A percentile compares a stretch with the other conserved stretches of the same genome.
Conservation (phyloP, 1,140 invertebrate species). For the Ptiloglossa arizonensis region DNA sequence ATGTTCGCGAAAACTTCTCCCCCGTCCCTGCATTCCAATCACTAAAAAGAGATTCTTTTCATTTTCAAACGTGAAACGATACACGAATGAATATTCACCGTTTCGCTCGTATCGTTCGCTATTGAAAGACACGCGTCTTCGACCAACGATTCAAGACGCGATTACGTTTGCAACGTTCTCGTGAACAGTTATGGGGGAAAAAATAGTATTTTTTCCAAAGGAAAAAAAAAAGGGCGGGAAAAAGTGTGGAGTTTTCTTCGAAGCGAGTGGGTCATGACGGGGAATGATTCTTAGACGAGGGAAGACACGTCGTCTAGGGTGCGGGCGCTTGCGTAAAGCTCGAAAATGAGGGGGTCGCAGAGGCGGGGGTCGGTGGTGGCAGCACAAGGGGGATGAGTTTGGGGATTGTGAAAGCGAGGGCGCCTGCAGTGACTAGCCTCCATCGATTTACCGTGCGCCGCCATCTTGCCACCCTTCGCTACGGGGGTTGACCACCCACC, state of each 20-base stretch:
- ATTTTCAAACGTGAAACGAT: too few relatives aligned
- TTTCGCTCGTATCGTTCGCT: too few relatives aligned
- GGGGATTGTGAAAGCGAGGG: slow-evolving; percentile 74
- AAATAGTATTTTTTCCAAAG: slow-evolving; percentile 2
- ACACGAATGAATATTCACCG: too few relatives aligned
- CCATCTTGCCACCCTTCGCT: slow-evolving; percentile 79
- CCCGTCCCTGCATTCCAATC: too few relatives aligned
- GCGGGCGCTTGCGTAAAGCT: slow-evolving; percentile 75
- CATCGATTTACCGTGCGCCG: slow-evolving; percentile 80
- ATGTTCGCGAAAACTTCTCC: too few relatives aligned
- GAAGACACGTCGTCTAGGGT: slow-evolving; percentile 64
- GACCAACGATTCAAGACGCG: too few relatives aligned
- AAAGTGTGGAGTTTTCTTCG: slow-evolving; percentile 33
- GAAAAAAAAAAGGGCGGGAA: slow-evolving; percentile 5
- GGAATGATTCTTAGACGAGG: slow-evolving; percentile 70
- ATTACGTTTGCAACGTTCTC: too few relatives aligned
- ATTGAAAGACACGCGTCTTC: too few relatives aligned
- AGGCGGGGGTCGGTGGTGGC: slow-evolving; percentile 45
- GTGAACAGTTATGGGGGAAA: background rate
- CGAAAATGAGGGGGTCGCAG: slow-evolving; percentile 75
- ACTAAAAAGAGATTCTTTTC: too few relatives aligned
- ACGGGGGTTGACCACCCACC: slow-evolving; percentile 67
- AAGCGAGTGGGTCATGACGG: slow-evolving; percentile 2
- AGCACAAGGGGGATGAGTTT: slow-evolving; percentile 65
- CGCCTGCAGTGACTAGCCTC: slow-evolving; percentile 79